phyloP scores from a whole-genome alignment of 1,140 invertebrate species.

The Rhopalosiphum maidis region DNA sequence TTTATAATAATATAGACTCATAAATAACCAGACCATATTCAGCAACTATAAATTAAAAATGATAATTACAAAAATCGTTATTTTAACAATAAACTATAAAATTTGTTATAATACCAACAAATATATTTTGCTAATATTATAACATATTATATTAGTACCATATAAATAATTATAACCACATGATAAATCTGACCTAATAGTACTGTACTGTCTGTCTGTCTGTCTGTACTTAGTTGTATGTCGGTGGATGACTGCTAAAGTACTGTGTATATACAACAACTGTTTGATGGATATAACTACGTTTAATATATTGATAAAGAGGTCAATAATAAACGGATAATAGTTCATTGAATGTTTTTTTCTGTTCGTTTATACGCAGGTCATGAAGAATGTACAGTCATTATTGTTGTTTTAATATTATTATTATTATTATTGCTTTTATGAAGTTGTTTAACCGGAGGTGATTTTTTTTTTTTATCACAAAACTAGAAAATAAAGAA shows the following conservation, averaged over 20 bases:
- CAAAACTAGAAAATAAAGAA: neutral
- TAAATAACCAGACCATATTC: no score
- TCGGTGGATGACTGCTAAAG: neutral
- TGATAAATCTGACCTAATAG: no score
- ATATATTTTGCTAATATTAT: no score
- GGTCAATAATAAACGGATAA: neutral
- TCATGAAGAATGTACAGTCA: neutral
- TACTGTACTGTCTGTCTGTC: neutral
- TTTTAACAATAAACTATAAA: no score
- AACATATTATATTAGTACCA: no score
- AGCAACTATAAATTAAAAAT: no score
- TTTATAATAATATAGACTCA: no score
- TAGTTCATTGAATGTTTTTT: neutral
- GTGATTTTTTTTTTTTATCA: neutral
- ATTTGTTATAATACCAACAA: no score
- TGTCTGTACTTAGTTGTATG: no score
- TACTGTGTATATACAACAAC: neutral
- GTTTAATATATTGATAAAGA: neutral
- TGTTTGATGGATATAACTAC: neutral
- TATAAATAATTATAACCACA: no score
- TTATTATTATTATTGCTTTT: neutral
- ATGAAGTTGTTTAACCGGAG: neutral
- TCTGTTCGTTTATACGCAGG: neutral
- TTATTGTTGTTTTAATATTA: neutral
- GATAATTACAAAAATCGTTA: no score